These are phyloP conservation scores for Rhingia campestris DNA, from an alignment of 2,888 invertebrate genomes.

Conservation along the genomic window DNA sequence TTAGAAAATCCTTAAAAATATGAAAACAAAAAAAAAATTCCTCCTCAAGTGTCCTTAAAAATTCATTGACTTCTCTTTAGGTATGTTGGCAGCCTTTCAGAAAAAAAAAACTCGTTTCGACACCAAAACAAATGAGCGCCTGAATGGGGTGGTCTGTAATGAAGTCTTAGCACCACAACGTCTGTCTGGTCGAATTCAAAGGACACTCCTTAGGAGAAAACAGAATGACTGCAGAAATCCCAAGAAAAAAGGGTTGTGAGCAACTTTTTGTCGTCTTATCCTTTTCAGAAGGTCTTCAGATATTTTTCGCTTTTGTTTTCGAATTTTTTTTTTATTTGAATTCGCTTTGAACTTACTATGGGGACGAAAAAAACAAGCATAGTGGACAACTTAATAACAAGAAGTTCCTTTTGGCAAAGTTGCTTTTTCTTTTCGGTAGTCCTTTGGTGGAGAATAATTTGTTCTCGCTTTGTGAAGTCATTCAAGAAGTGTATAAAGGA, in stretches of 20 bases:
- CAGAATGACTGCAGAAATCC: background rate
- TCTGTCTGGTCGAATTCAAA: conserved; percentile 19
- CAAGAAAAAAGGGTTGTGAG: conserved; percentile 21
- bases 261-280: conserved; percentile 16
- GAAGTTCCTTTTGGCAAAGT: conserved; percentile 16
- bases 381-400: conserved; percentile 48
- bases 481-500: background rate
- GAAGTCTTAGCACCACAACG: conserved; percentile 43
- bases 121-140: conserved; percentile 44
- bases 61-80: conserved; percentile 22
- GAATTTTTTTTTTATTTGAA: conserved; percentile 10
- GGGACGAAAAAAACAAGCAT: conserved; percentile 9
- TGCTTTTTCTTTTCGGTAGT: background rate
- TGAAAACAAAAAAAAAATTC: background rate
- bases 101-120: conserved; percentile 12
- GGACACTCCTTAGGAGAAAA: background rate
- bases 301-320: background rate
- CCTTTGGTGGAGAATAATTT: conserved; percentile 19
- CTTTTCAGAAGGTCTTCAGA: background rate
- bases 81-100: conserved; percentile 7
- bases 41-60: background rate
- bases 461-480: conserved; percentile 1
- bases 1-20: background rate
- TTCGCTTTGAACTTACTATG: background rate
- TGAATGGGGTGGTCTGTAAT: conserved; percentile 33